Percentiles rank a stretch among this genome's conserved stretches.
Evolutionary conservation across 2,888 invertebrate species (phyloP).

Genomic region (Eupithecia tripunctaria): DNA sequence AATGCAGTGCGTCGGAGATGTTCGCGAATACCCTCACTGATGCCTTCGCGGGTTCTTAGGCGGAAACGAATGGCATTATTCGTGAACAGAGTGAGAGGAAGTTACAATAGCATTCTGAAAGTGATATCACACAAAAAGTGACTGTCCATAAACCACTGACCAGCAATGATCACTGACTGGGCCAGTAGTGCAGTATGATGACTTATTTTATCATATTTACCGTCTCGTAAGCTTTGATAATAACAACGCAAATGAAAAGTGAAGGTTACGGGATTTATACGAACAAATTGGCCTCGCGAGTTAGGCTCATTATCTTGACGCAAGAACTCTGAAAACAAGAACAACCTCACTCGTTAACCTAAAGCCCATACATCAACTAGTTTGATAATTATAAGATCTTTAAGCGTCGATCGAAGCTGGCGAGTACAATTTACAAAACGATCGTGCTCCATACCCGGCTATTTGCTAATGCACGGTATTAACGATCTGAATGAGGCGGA

Average conservation of each 20-base stretch:
- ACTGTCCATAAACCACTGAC: too few relatives aligned
- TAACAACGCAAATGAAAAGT: background rate
- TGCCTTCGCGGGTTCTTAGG: too few relatives aligned
- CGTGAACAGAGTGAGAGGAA: too few relatives aligned
- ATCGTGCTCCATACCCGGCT: conserved; percentile 63
- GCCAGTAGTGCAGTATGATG: too few relatives aligned
- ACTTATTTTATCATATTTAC: too few relatives aligned
- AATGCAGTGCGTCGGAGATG: too few relatives aligned
- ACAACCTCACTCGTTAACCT: conserved; percentile 34
- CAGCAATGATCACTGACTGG: too few relatives aligned
- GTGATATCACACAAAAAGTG: too few relatives aligned
- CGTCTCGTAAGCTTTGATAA: background rate
- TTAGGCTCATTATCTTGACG: conserved; percentile 1
- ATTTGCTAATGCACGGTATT: conserved; percentile 66
- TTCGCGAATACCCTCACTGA: too few relatives aligned
- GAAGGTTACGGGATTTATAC: background rate
- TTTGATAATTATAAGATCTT: conserved; percentile 46
- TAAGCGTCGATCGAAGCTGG: conserved; percentile 46
- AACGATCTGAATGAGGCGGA: conserved; percentile 54
- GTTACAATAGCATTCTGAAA: too few relatives aligned
- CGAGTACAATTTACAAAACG: conserved; percentile 62
- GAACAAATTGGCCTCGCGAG: background rate
- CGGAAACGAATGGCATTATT: too few relatives aligned
- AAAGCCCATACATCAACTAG: conserved; percentile 41
- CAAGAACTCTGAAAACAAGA: conserved; percentile 17